These are phyloP conservation scores for Parasteatoda tepidariorum DNA, from an alignment of 1,140 invertebrate species.

Conservation along the genomic window DNA sequence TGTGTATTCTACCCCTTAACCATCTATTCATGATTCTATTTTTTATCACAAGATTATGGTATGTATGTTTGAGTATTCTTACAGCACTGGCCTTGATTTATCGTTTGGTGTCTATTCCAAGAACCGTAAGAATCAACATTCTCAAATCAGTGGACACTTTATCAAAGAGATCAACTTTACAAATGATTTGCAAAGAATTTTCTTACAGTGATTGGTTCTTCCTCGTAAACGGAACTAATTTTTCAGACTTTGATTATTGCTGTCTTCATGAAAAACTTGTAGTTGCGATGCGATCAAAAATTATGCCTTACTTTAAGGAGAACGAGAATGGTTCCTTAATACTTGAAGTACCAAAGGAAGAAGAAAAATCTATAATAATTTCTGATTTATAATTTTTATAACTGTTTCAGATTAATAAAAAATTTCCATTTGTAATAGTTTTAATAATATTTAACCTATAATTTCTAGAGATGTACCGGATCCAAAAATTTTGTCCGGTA, in stretches of 20 bases:
- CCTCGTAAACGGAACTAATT: not conserved
- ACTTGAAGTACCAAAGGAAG: conserved; percentile 2
- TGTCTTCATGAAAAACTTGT: not conserved
- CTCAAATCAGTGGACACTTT: not conserved
- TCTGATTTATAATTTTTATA: not conserved
- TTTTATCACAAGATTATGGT: not conserved
- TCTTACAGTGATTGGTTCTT: conserved; percentile 37
- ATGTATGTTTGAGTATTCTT: not conserved
- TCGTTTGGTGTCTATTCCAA: not conserved
- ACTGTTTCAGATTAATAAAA: too few species aligned
- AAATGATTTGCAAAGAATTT: not conserved
- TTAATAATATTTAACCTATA: too few species aligned
- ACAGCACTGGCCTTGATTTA: not conserved
- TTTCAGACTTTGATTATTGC: not conserved
- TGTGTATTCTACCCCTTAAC: conserved; percentile 12
- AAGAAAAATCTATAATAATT: not conserved
- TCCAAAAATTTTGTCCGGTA: too few species aligned
- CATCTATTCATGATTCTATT: conserved; percentile 18
- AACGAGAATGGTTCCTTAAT: conserved; percentile 10
- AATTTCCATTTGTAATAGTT: too few species aligned
- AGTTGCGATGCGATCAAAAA: not conserved
- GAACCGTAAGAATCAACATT: not conserved
- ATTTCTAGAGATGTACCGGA: too few species aligned
- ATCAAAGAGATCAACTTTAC: not conserved
- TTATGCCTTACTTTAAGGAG: not conserved